Evolutionary conservation across 2,797 vertebrate species (phyloP).

Genomic region (Chrysocyon brachyurus): DNA sequence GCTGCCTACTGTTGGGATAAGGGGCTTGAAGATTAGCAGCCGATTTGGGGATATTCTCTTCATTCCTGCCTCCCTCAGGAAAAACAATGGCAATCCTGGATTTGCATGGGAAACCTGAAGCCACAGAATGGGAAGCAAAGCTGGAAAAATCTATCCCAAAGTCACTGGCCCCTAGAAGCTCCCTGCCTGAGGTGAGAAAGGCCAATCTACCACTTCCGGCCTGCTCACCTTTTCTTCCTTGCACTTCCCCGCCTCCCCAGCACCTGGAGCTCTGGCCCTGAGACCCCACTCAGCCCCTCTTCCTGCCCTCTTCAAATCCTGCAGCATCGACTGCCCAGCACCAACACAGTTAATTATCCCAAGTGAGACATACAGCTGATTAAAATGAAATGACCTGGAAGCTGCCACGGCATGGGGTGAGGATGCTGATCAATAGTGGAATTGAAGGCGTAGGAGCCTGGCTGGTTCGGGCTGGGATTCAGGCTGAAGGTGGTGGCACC

Average conservation of each 20-base stretch:
- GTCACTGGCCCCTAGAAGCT: slow-evolving; percentile 87
- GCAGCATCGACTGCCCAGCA: slow-evolving; percentile 87
- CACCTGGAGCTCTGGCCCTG: not conserved
- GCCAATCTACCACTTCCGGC: slow-evolving; percentile 88
- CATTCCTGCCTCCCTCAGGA: slow-evolving; percentile 58
- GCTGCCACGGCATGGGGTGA: slow-evolving; percentile 74
- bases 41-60: slow-evolving; percentile 44
- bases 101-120: slow-evolving; percentile 86
- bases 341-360: slow-evolving; percentile 91
- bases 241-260: not conserved
- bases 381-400: slow-evolving; percentile 94
- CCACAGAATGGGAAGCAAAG: slow-evolving; percentile 90
- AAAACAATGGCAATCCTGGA: slow-evolving; percentile 82
- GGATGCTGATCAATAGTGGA: slow-evolving; percentile 86
- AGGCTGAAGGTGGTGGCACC: not conserved
- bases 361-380: slow-evolving; percentile 89
- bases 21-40: not conserved
- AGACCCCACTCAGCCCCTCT: not conserved
- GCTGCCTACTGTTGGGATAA: not conserved
- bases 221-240: slow-evolving; percentile 49
- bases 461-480: not conserved
- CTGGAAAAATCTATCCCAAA: slow-evolving; percentile 91
- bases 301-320: slow-evolving; percentile 76
- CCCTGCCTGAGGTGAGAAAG: slow-evolving; percentile 90
- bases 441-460: slow-evolving; percentile 71